These are phyloP conservation scores for Petrocephalus microphthalmus DNA, from an alignment of 2,113 vertebrate species.

Conservation along the genomic window DNA sequence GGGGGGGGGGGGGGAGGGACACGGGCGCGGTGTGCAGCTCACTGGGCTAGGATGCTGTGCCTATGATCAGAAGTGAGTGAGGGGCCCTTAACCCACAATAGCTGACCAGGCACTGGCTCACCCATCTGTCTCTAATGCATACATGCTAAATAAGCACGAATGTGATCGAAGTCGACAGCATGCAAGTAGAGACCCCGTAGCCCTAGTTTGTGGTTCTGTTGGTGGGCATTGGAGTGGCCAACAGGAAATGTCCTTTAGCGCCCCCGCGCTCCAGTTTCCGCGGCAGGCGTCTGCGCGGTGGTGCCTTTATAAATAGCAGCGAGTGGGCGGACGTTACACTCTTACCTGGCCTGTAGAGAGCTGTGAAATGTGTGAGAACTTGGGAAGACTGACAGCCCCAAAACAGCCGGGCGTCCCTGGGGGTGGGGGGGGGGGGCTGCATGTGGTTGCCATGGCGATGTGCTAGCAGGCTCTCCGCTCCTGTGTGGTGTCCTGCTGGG, in stretches of 20 bases:
- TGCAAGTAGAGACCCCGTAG: neutral
- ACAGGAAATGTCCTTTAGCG: neutral
- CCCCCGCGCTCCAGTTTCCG: neutral
- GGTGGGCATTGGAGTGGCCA: neutral
- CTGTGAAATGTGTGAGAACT: slow-evolving; percentile 7
- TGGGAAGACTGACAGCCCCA: neutral
- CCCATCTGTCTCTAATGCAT: neutral
- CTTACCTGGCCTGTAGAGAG: slow-evolving; percentile 9
- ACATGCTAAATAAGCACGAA: neutral
- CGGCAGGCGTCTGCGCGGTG: neutral
- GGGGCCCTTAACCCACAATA: neutral
- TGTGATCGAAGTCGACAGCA: neutral
- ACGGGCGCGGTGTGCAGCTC: neutral
- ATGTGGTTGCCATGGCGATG: slow-evolving; percentile 10
- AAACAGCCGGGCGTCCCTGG: slow-evolving; percentile 10
- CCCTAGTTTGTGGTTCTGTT: neutral
- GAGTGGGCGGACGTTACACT: neutral
- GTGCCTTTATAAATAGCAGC: neutral
- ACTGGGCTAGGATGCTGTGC: neutral
- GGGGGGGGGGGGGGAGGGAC: neutral
- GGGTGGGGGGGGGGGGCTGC: neutral
- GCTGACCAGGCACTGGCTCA: neutral
- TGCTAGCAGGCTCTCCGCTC: neutral
- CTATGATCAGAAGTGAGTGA: neutral
- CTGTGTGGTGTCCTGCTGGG: neutral